phyloP scores from a whole-genome alignment of 2,113 vertebrate species.

The Oceanodroma tethys region DNA sequence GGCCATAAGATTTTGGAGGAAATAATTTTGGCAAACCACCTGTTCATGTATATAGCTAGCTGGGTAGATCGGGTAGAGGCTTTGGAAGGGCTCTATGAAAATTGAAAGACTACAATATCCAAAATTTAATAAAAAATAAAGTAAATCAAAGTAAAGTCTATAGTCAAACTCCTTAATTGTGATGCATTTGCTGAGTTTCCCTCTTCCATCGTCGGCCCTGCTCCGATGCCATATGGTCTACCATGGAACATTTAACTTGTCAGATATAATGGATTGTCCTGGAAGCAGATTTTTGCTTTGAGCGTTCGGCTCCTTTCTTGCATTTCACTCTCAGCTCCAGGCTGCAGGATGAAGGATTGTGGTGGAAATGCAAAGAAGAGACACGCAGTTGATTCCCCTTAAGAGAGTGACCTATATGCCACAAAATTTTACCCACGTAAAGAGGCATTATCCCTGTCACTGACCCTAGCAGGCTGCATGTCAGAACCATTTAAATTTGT shows the following conservation, averaged over 20 bases:
- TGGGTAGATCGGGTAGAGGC: not conserved
- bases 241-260: slow-evolving; percentile 93
- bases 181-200: slow-evolving; percentile 83
- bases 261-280: slow-evolving; percentile 91
- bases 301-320: slow-evolving; percentile 81
- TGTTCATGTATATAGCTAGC: not conserved
- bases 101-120: not conserved
- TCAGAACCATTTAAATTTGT: slow-evolving; percentile 75
- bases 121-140: slow-evolving; percentile 41
- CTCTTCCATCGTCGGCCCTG: slow-evolving; percentile 75
- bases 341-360: slow-evolving; percentile 80
- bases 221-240: slow-evolving; percentile 86
- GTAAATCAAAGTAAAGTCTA: slow-evolving; percentile 73
- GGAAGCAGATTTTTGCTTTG: slow-evolving; percentile 87
- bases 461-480: slow-evolving; percentile 73
- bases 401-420: slow-evolving; percentile 78
- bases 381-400: slow-evolving; percentile 70
- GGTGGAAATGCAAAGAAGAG: slow-evolving; percentile 68
- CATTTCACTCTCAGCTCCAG: slow-evolving; percentile 76
- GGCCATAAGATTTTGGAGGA: not conserved
- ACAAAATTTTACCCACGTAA: slow-evolving; percentile 72
- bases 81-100: not conserved
- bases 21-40: not conserved
- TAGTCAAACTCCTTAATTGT: slow-evolving; percentile 86
- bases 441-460: slow-evolving; percentile 73